A percentile compares a stretch with the other conserved stretches of the same genome.
These are phyloP conservation scores for Eira barbara DNA, from an alignment of 2,113 vertebrate genomes.

Conservation along the genomic window DNA sequence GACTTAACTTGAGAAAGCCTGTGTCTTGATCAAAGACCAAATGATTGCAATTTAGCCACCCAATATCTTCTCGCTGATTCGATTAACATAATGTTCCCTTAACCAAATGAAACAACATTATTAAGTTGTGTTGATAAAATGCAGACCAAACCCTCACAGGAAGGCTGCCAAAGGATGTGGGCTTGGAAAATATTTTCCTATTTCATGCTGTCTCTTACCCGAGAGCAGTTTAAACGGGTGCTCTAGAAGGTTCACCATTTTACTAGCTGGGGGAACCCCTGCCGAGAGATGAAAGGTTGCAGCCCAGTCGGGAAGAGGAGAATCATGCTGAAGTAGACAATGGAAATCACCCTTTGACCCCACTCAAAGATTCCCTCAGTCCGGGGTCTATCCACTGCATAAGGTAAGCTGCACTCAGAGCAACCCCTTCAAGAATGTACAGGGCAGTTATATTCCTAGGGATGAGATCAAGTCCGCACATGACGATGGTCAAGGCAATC, in stretches of 20 bases:
- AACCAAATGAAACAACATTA: conserved; percentile 35
- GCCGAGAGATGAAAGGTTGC: background rate
- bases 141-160: background rate
- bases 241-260: background rate
- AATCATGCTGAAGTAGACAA: background rate
- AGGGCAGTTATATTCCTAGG: background rate
- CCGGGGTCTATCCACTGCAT: background rate
- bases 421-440: background rate
- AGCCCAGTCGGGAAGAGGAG: accelerated
- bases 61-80: conserved; percentile 50
- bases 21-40: conserved; percentile 71
- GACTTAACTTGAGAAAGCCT: conserved; percentile 13
- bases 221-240: background rate
- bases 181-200: background rate
- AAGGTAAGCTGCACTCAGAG: background rate
- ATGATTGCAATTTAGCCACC: conserved; percentile 57
- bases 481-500: background rate
- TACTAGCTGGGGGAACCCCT: background rate
- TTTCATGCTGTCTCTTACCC: background rate
- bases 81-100: conserved; percentile 54
- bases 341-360: background rate
- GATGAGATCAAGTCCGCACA: background rate
- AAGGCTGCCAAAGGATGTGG: background rate
- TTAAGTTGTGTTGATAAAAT: background rate
- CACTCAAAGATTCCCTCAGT: background rate